phyloP scores from a whole-genome alignment of 2,888 invertebrate genomes.

The Drosophila robusta region DNA sequence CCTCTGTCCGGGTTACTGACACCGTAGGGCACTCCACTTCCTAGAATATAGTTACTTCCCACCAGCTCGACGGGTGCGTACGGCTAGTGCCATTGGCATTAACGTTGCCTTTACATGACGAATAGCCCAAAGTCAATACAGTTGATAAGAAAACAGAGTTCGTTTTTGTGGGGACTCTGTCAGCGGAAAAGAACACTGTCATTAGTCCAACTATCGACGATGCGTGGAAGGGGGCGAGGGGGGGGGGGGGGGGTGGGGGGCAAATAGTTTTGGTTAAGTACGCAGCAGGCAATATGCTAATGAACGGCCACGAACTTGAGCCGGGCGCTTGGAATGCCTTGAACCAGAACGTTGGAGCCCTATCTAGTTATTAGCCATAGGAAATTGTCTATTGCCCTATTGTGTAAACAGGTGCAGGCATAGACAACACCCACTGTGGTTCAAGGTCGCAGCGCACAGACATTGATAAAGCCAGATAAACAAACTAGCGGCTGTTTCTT shows the following conservation, averaged over 20 bases:
- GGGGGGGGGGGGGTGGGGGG: background rate
- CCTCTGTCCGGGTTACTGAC: conserved; percentile 73
- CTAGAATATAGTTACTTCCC: conserved; percentile 40
- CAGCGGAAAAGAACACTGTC: conserved; percentile 40
- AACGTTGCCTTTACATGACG: conserved; percentile 28
- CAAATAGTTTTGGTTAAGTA: conserved; percentile 37
- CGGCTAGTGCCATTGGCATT: conserved; percentile 39
- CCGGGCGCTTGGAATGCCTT: conserved; percentile 56
- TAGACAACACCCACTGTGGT: conserved; percentile 54
- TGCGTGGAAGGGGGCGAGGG: too few species aligned
- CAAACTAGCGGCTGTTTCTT: conserved; percentile 34
- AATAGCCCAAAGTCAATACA: conserved; percentile 38
- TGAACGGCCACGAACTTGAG: conserved; percentile 78
- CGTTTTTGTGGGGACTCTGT: conserved; percentile 1
- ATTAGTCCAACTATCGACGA: conserved; percentile 62
- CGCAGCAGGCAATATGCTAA: conserved; percentile 65
- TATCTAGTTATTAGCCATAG: conserved; percentile 50
- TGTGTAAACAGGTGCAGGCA: conserved; percentile 66
- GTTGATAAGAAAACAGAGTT: conserved; percentile 66
- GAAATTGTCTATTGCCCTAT: conserved; percentile 42
- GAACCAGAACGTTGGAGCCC: conserved; percentile 42
- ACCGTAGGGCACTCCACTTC: conserved; percentile 56
- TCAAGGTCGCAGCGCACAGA: conserved; percentile 60
- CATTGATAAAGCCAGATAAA: conserved; percentile 42
- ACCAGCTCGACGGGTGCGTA: conserved; percentile 16